Base-by-base conservation (phyloP, 2,888 invertebrate species). In the Caenorhabditis imperialis region DNA sequence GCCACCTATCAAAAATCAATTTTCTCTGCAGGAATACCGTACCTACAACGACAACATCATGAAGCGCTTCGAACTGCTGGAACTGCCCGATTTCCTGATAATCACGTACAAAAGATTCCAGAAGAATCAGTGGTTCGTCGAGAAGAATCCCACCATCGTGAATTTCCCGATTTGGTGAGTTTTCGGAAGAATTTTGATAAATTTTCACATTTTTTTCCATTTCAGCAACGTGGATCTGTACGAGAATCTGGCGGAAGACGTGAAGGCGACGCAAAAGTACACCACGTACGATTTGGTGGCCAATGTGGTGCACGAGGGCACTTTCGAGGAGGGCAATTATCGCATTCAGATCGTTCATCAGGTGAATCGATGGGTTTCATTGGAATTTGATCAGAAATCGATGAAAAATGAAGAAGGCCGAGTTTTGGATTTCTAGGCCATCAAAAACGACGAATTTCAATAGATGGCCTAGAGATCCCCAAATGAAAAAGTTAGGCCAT, bases 101-200 rank as follows among this genome's bases (percentile, higher is more conserved):
- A 90, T 99, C 60, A 97, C 96, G 86, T 95, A 98, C 78, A 97
- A 98, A 91, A 91, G 99, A 77, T 99, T 99, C 89, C 97, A 96
- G 0, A 99, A 96, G 90, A 99, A 99, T 88, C 96, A 96, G 6
- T 99, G 98, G 90, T 99, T 96, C 87, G 92, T 96, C 18, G 99
- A 99, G 89, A 99, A 99, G 90, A 99, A 99, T 91, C 97, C 97
- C 1, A 99, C 99, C 0, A 99, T 99, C 87, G 98, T 99, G 2
- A 99, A 99, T 89, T 99, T 99, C 89, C 99, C 99, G 3, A 95
- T 99, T 73, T 96, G 95, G 95, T 57, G 22, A 20, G 37, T 37
- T 27, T 37, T 38, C n/a, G n/a, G n/a, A n/a, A n/a, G n/a, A n/a
- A n/a, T n/a, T n/a, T 53, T 23, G 23, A 30, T 44, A 16, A 14